These are phyloP conservation scores for Ciconia boyciana DNA, from an alignment of 2,113 vertebrate genomes.

Conservation along the genomic window DNA sequence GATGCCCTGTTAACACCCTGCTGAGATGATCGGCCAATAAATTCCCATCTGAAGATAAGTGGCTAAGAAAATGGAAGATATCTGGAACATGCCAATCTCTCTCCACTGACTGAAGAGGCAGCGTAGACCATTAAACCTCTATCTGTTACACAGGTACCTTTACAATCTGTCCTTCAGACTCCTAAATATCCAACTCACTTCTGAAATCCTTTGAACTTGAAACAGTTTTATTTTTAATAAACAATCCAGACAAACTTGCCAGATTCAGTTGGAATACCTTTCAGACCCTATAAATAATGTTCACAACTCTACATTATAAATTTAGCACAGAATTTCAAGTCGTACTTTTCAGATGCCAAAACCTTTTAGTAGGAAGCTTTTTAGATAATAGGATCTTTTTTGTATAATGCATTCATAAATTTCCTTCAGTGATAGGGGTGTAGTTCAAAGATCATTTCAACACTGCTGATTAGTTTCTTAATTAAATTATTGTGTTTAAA, in stretches of 20 bases:
- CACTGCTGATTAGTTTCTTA: slow-evolving; percentile 24
- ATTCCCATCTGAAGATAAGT: not conserved
- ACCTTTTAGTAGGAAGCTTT: slow-evolving; percentile 13
- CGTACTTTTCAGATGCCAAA: not conserved
- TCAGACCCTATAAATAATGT: not conserved
- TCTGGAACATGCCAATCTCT: not conserved
- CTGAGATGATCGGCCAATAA: not conserved
- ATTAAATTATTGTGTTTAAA: slow-evolving; percentile 19
- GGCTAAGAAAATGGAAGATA: not conserved
- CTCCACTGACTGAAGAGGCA: not conserved
- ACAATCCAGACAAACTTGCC: not conserved
- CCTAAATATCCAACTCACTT: not conserved
- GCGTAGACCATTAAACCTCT: not conserved
- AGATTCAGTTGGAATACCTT: not conserved
- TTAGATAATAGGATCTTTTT: not conserved
- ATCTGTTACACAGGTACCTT: not conserved
- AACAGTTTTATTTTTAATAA: not conserved
- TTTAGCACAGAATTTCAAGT: not conserved
- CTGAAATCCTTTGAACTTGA: not conserved
- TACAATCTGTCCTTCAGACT: not conserved
- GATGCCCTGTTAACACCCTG: not conserved
- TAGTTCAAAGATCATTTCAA: slow-evolving; percentile 43
- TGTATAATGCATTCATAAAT: not conserved
- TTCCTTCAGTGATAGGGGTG: not conserved
- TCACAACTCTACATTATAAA: not conserved